These are phyloP conservation scores for Aythya baeri DNA, from an alignment of 2,113 vertebrate species.

Conservation along the genomic window DNA sequence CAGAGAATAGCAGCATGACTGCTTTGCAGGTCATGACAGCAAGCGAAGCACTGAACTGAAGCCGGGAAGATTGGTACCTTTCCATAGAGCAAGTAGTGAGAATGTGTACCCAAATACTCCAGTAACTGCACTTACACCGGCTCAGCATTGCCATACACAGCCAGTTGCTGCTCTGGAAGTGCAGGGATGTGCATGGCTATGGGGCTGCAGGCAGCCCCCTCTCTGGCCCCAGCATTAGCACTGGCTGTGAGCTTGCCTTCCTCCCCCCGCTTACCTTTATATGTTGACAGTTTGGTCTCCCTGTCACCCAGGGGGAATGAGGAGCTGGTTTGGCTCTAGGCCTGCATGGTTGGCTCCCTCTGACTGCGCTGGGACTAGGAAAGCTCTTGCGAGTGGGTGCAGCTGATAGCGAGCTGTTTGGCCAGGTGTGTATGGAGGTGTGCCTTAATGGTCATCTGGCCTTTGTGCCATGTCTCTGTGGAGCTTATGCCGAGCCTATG, in stretches of 20 bases:
- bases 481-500: neutral
- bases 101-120: neutral
- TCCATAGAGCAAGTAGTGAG: neutral
- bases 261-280: neutral
- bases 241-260: neutral
- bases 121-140: neutral
- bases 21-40: neutral
- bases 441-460: neutral
- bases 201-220: neutral
- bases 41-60: neutral
- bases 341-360: neutral
- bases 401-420: neutral
- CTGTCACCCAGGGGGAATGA: rapidly evolving
- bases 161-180: neutral
- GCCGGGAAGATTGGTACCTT: neutral
- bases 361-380: neutral
- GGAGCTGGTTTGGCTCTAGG: neutral
- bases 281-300: neutral
- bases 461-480: rapidly evolving
- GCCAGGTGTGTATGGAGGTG: neutral
- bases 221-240: neutral
- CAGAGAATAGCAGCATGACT: neutral
- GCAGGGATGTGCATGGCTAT: rapidly evolving
- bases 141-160: neutral
- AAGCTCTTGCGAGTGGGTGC: neutral